Conservation (phyloP, 2,797 vertebrate species). For the Poliocrania exsul region DNA sequence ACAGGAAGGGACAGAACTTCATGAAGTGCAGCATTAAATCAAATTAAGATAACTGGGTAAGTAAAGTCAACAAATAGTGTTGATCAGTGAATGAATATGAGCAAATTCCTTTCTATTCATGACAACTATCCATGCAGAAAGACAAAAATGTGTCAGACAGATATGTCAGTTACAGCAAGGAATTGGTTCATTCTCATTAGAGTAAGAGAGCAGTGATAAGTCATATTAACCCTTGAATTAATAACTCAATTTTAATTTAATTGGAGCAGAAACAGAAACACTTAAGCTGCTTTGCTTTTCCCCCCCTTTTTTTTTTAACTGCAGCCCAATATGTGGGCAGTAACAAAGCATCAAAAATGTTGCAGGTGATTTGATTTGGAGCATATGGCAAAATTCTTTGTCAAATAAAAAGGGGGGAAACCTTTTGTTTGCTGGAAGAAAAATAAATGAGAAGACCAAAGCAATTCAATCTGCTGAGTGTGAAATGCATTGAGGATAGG, state of each 20-base stretch:
- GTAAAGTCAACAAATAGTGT: background rate
- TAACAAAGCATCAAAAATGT: conserved; percentile 52
- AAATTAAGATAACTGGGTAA: background rate
- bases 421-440: conserved; percentile 56
- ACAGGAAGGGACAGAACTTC: background rate
- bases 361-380: conserved; percentile 56
- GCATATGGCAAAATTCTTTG: conserved; percentile 63
- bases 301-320: background rate
- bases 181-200: background rate
- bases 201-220: background rate
- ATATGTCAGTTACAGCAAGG: background rate
- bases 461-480: conserved; percentile 49
- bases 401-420: conserved; percentile 9
- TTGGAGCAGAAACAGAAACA: background rate
- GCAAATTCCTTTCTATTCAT: background rate
- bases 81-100: background rate
- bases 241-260: conserved; percentile 32
- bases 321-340: conserved; percentile 19
- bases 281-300: background rate
- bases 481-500: conserved; percentile 57
- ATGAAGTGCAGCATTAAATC: background rate
- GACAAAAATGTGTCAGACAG: conserved; percentile 7
- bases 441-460: conserved; percentile 46
- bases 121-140: background rate
- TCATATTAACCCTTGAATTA: conserved; percentile 38